Evolutionary conservation across 1,140 invertebrate genomes (phyloP).

Genomic region (Eufriesea mexicana): DNA sequence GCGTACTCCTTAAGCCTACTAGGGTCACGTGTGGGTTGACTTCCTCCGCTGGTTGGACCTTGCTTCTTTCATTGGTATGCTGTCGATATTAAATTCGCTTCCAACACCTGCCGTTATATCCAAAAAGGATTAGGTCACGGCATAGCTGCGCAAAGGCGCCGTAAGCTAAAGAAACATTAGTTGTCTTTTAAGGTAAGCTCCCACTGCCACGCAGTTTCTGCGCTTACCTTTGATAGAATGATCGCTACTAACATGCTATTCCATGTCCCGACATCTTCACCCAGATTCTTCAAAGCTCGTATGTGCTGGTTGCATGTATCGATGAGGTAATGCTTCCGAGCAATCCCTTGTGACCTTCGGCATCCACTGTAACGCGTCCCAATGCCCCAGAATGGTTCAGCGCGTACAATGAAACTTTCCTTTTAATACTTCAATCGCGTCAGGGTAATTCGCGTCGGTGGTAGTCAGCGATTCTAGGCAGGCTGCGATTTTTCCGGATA

Average conservation of each 20-base stretch:
- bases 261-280: background rate
- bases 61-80: too few species aligned
- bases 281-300: background rate
- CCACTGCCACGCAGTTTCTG: background rate
- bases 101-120: background rate
- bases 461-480: background rate
- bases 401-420: background rate
- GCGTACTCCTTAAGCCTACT: too few species aligned
- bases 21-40: too few species aligned
- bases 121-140: background rate
- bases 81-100: background rate
- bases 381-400: background rate
- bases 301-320: background rate
- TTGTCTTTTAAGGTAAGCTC: conserved; percentile 7
- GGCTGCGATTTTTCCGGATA: background rate
- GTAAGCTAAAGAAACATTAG: too few species aligned
- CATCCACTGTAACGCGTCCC: background rate
- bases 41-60: too few species aligned
- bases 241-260: background rate
- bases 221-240: background rate
- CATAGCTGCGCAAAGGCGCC: too few species aligned
- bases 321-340: background rate
- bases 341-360: background rate
- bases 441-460: background rate
- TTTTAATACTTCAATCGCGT: background rate